Evolutionary conservation across 2,113 vertebrate genomes (phyloP).

Genomic region (Athene cunicularia): DNA sequence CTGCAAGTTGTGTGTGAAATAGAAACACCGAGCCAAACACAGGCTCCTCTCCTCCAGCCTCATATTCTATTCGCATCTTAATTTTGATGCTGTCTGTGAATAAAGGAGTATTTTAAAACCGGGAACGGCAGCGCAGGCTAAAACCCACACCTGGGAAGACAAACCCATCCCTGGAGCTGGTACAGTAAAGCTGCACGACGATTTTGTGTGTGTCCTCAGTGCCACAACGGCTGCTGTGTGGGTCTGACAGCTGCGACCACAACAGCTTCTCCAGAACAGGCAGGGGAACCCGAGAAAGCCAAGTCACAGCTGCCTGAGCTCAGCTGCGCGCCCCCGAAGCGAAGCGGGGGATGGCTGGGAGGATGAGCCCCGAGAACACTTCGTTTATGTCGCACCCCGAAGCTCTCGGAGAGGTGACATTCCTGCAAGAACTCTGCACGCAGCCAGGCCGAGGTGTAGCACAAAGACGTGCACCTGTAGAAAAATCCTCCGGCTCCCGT

Average conservation of each 20-base stretch:
- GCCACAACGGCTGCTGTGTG: neutral
- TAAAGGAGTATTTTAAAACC: neutral
- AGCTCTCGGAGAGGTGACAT: neutral
- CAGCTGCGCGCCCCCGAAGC: neutral
- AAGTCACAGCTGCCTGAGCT: neutral
- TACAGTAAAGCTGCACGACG: rapidly evolving
- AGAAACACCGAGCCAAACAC: neutral
- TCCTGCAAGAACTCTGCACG: rapidly evolving
- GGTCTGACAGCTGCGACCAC: neutral
- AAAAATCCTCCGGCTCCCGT: neutral
- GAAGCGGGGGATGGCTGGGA: neutral
- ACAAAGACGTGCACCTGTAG: neutral
- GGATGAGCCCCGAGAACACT: neutral
- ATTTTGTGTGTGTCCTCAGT: neutral
- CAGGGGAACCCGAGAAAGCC: neutral
- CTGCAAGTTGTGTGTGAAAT: neutral
- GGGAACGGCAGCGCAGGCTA: neutral
- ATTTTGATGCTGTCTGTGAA: neutral
- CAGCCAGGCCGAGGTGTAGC: neutral
- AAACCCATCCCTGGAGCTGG: neutral
- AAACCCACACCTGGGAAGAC: neutral
- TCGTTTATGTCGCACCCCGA: too few relatives aligned
- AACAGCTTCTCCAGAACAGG: neutral
- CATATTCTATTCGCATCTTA: neutral
- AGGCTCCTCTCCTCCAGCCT: neutral